These are phyloP conservation scores for Mustela lutreola DNA, from an alignment of 2,113 vertebrate species.

Conservation along the genomic window DNA sequence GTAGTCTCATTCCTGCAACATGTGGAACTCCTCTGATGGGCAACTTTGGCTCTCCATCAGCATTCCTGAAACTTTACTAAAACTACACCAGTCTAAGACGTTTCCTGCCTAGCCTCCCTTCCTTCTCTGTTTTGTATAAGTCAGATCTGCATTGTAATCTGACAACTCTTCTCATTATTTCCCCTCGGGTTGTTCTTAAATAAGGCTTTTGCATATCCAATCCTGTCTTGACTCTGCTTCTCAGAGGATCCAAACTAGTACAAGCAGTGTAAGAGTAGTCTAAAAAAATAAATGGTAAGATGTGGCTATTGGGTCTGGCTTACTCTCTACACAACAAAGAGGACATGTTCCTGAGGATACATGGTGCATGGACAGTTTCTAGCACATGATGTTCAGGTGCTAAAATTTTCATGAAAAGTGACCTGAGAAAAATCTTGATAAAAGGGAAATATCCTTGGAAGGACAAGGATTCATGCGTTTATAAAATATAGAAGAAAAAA, in stretches of 20 bases:
- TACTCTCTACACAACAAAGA: background rate
- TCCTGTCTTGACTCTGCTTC: background rate
- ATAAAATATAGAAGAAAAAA: background rate
- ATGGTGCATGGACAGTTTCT: background rate
- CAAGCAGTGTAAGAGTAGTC: background rate
- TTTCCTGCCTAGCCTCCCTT: background rate
- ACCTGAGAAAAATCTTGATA: background rate
- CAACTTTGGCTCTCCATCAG: background rate
- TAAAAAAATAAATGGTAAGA: background rate
- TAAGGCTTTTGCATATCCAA: background rate
- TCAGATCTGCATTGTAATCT: background rate
- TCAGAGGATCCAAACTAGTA: background rate
- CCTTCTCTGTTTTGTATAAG: background rate
- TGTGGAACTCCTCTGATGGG: background rate
- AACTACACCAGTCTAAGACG: background rate
- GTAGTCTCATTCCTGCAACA: background rate
- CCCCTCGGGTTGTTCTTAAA: background rate
- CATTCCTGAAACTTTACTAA: background rate
- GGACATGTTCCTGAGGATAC: background rate
- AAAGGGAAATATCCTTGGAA: background rate
- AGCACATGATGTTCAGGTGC: background rate
- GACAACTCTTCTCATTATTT: background rate
- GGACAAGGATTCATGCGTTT: background rate
- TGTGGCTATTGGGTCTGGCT: background rate
- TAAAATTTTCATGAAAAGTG: background rate